Evolutionary conservation across 2,888 invertebrate genomes (phyloP), one percentile per base, ranked within the genome.

Genomic region (Coelopa pilipes): DNA sequence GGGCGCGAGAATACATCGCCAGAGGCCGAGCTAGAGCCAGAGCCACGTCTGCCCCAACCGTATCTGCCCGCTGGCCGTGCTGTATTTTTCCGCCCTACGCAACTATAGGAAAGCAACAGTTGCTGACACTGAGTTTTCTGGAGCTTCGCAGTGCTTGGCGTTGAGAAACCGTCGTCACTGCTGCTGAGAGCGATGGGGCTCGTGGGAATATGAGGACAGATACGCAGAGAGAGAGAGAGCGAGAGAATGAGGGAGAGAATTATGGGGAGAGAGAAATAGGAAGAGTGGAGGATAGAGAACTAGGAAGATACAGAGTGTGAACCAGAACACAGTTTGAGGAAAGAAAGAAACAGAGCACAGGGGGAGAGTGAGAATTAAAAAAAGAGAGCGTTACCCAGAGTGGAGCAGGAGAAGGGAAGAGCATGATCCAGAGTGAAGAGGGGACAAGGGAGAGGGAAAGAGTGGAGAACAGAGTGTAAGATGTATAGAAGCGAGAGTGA

Each of bases 81-180:
- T 7, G 34, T 34, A 34, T 34, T 34, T 34, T 34, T 34, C 45
- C 65, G 34, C n/a, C n/a, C 62, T 15, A n/a, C 12, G 15, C 34
- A 24, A 66, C 21, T 49, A 17, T 15, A 66, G 7, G 49, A 24
- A 66, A 66, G 66, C 66, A 66, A 66, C 66, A 66, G 49, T 66
- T 50, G 53, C 24, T 66, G 62, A 62, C 62, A 15, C 19, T 21
- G 50, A 17, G 49, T 21, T 49, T 49, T 53, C 50, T 50, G 66
- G 15, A 50, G 66, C 21, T 66, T 21, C 24, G 49, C 49, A 49
- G 49, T 66, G 50, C 50, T 66, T 19, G 15, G 21, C 15, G n/a
- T 19, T 19, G 49, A 47, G 62, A n/a, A 13, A 15, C 10, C n/a
- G 53, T n/a, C n/a, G 53, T 53, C 15, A 15, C 53, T 53, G 53